Base-by-base conservation (phyloP, 2,888 invertebrate genomes). In the Brassicogethes aeneus region DNA sequence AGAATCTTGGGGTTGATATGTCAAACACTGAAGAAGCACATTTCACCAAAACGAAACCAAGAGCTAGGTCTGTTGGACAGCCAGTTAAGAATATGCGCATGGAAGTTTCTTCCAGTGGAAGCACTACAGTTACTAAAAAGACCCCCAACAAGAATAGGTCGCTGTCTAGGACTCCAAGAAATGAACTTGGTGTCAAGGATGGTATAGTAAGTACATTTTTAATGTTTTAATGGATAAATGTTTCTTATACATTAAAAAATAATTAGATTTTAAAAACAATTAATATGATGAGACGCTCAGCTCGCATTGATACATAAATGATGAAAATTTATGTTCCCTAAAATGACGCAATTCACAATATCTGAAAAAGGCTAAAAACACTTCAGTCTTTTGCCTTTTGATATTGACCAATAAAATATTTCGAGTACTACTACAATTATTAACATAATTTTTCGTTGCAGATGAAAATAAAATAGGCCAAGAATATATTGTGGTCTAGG, bases 1-100 rank as follows among this genome's bases (percentile, higher is more conserved):
- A 85, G 64, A 78, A 84, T 51, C 75, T 97, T 12, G 97, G 86
- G 14, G 90, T 99, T 48, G 90, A 93, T 64, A 85, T 94, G 82
- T 77, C 81, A 5, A 80, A 79, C 16, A 82, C 77, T 2, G 71
- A 80, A 42, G 69, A 76, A 37, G 85, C 89, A 0, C 82, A 89
- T 70, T 90, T 88, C 68, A 85, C 81, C 0, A 80, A 79, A 58
- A 67, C 74, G n/a, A 77, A 76, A 53, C 73, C 76, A 12, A 74
- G 74, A 37, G 71, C 75, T 8, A 70, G 80, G 47, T 74, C 82
- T 48, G 72, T 78, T 46, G 70, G 72, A 1, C 71, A 75, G 10
- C 72, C 76, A 42, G 62, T 71, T 34, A 86, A 85, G 64, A 71
- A 77, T 44, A 71, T 73, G 54, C 69, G 79, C 16, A 70, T 79